Conservation (phyloP, 1,140 invertebrate genomes). For the Teleopsis dalmanni region DNA sequence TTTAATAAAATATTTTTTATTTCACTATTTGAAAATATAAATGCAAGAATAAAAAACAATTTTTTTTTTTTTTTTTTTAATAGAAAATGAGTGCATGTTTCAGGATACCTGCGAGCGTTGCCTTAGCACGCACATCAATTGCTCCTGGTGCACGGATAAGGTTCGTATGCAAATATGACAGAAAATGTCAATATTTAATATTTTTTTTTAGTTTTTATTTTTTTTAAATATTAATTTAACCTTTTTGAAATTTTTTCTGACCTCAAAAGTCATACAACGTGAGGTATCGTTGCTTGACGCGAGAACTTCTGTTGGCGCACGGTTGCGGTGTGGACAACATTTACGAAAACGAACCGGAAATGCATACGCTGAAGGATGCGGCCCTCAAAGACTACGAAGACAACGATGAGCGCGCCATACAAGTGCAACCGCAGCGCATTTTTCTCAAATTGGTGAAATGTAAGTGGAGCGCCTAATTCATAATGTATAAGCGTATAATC, state of each 20-base stretch:
- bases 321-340: constrained; percentile 24
- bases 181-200: constrained; percentile 9
- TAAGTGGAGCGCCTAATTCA: too few relatives aligned
- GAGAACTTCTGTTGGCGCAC: constrained; percentile 16
- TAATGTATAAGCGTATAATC: too few relatives aligned
- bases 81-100: constrained; percentile 29
- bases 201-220: not conserved
- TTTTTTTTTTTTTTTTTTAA: constrained; percentile 3
- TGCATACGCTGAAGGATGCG: constrained; percentile 24
- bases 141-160: constrained; percentile 46
- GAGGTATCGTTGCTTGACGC: constrained; percentile 30
- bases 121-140: constrained; percentile 26
- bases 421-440: constrained; percentile 54
- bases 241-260: not conserved
- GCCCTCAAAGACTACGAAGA: constrained; percentile 42
- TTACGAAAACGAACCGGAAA: constrained; percentile 34
- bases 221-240: not conserved
- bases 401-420: constrained; percentile 47
- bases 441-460: constrained; percentile 48
- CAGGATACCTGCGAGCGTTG: constrained; percentile 40
- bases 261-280: constrained; percentile 19
- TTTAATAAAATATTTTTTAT: too few relatives aligned
- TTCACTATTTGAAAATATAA: too few relatives aligned
- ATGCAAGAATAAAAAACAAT: constrained; percentile 2
- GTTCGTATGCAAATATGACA: constrained; percentile 22